These are phyloP conservation scores for Brassicogethes aeneus DNA, from an alignment of 2,888 invertebrate genomes.

Conservation along the genomic window DNA sequence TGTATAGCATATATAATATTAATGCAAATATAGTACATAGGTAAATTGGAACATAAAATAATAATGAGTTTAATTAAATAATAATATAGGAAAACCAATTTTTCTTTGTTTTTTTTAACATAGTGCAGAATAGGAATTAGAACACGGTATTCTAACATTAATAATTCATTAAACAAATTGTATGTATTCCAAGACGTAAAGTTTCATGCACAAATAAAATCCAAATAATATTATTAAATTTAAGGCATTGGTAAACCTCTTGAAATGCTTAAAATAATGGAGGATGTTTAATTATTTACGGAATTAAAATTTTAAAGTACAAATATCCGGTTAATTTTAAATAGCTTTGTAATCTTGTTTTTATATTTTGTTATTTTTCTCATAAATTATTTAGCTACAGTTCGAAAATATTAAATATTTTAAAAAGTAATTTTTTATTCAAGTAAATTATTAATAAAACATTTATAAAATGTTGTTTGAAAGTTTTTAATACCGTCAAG, in stretches of 20 bases:
- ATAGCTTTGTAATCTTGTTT: not conserved
- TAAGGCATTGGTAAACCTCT: not conserved
- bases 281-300: not conserved
- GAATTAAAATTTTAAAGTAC: not conserved
- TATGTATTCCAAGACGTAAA: not conserved
- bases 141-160: not conserved
- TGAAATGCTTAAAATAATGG: not conserved
- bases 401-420: not conserved
- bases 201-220: not conserved
- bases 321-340: not conserved
- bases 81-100: not conserved
- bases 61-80: not conserved
- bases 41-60: not conserved
- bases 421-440: not conserved
- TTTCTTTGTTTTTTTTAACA: not conserved
- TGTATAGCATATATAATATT: not conserved
- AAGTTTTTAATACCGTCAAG: too few relatives aligned
- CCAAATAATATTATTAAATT: not conserved
- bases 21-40: not conserved
- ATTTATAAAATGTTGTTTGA: too few relatives aligned
- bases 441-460: too few relatives aligned
- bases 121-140: not conserved
- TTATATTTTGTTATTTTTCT: constrained; percentile 1
- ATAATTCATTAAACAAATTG: not conserved
- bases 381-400: not conserved